Evolutionary conservation across 2,888 invertebrate genomes (phyloP), one percentile per base, ranked within the genome.

Genomic region (Megaustenia siamemsis): DNA sequence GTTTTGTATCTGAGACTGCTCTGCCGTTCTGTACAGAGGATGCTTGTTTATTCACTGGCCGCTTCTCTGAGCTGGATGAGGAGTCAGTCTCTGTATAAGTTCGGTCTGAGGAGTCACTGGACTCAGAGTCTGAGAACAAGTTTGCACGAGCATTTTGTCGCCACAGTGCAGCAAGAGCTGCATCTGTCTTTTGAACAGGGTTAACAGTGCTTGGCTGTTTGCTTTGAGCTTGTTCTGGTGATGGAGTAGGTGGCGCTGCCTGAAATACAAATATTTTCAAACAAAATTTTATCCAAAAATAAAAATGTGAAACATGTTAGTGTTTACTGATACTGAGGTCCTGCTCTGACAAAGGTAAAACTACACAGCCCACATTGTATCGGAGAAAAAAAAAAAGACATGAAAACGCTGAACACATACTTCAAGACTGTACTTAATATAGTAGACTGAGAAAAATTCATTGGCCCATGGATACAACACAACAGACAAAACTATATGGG

Each of bases 91-190:
- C 86, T 24, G 84, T 80, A 49, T 86, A 78, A 5, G 63, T 71
- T 18, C 81, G n/a, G 15, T 83, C 83, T 24, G 87, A 87, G 12
- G 86, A 79, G 21, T 84, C 86, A 53, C 85, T 86, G 77, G 88
- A 86, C n/a, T 85, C 86, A 21, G 86, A 83, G 71, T 86, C 86
- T 35, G 85, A 82, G 56, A 77, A 87, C 43, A 86, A 35, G 68
- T 88, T 84, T 43, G 71, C 28, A n/a, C 80, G 78, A 15, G 88
- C 87, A 69, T 86, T 86, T 40, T 86, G 87, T 18, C 86, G 35
- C 88, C 88, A 88, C 84, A 88, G 87, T 28, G 83, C 84, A 28
- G 87, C 85, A 35, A 87, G 66, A 0, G 49, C 43, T 28, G 84
- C 82, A 77, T 87, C 79, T 10, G 73, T 38, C 38, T 77, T 85